Evolutionary conservation across 2,113 vertebrate genomes (phyloP), one percentile per base, ranked within the genome.

Genomic region (Cyprinodon brontotheroides): DNA sequence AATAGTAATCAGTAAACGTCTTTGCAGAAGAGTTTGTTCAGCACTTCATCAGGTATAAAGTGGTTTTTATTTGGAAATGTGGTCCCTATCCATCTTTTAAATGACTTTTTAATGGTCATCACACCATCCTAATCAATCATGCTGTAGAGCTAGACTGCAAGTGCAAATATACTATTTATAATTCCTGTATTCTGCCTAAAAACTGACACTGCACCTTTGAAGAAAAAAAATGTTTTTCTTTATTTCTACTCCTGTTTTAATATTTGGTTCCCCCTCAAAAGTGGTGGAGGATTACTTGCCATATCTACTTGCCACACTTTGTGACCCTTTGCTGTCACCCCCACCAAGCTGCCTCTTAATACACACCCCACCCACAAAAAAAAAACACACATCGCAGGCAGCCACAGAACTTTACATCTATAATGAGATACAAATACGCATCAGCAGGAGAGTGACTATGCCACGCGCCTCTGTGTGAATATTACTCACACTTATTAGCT

Each of bases 61-160:
- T 91, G 92, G 91, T 92, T 93, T 93, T 93, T 93, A 93, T 93
- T 93, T 92, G 89, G 91, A 93, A 91, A 94, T 89, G 92, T 93
- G 89, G 91, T 91, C 90, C 90, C 93, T 93, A 94, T 94, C 93
- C 93, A 94, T 94, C 93, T 94, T 94, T 92, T 93, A 94, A 95
- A 95, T 94, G 91, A 94, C 93, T 94, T 94, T 95, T 94, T 94
- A 95, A 95, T 95, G 93, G 92, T 92, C 89, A 88, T 92, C 90
- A 91, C 91, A 89, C 92, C 86, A 91, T 89, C 88, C 90, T 90
- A 93, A 94, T 95, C 94, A 93, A 94, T 94, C 93, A 94, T 89
- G 77, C 84, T 84, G 85, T 86, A 85, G 88, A 84, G 89, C 83
- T 83, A 70, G 84, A 84, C 89, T 89, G 81, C 82, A 76, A 91